Conservation (phyloP, 64 coral and sea anemone species). For the Orbicella faveolata region DNA sequence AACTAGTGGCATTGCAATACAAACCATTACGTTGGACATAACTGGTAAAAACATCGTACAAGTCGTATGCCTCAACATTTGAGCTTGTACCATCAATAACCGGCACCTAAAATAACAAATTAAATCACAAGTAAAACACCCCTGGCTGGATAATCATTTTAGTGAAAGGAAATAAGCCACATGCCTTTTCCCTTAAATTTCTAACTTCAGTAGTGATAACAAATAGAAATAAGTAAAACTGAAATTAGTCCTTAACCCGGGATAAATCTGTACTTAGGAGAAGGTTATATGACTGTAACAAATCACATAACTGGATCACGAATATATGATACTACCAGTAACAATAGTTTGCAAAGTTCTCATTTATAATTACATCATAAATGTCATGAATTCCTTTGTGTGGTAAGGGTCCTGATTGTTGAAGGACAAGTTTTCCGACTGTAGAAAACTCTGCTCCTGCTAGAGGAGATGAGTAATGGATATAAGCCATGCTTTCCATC, state of each 20-base stretch:
- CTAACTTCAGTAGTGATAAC: too few relatives aligned
- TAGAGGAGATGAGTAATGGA: slow-evolving; percentile 74
- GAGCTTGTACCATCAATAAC: slow-evolving; percentile 85
- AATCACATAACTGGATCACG: too few relatives aligned
- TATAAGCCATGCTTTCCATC: slow-evolving; percentile 92
- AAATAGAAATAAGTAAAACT: too few relatives aligned
- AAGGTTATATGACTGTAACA: too few relatives aligned
- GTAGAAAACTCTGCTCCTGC: slow-evolving; percentile 91
- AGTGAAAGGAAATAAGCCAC: too few relatives aligned
- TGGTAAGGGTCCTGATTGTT: slow-evolving; percentile 70
- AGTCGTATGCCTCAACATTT: slow-evolving; percentile 80
- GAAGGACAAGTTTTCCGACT: slow-evolving; percentile 75
- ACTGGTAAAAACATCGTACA: slow-evolving; percentile 67
- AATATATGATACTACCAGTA: too few relatives aligned
- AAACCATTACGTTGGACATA: slow-evolving; percentile 95
- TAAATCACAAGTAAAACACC: not conserved
- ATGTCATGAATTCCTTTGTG: slow-evolving; percentile 75
- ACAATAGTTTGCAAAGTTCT: not conserved
- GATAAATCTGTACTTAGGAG: too few relatives aligned
- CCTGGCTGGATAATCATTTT: too few relatives aligned
- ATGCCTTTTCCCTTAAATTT: too few relatives aligned
- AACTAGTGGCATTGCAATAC: not conserved
- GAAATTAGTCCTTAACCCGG: too few relatives aligned
- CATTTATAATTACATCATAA: slow-evolving; percentile 76
- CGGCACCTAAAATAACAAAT: slow-evolving; percentile 44